These are phyloP conservation scores for Mythimna albipuncta DNA, from an alignment of 2,888 invertebrate species.

Conservation along the genomic window DNA sequence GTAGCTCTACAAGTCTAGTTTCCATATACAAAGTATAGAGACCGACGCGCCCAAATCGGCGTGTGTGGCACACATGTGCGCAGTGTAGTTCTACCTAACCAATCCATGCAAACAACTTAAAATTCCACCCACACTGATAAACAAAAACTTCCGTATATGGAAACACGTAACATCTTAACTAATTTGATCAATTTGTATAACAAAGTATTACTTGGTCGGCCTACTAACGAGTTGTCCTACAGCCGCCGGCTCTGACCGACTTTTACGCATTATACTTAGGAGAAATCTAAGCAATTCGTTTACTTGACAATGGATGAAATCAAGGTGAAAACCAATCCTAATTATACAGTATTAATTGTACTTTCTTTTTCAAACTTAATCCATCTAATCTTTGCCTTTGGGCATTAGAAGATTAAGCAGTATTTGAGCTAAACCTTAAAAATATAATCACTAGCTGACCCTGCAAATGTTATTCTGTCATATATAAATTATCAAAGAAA, in stretches of 20 bases:
- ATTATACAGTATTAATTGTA: constrained; percentile 53
- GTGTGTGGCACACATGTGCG: no score
- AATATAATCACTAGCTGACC: no score
- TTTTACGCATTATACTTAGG: constrained; percentile 46
- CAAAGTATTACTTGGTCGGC: constrained; percentile 53
- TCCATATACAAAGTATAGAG: no score
- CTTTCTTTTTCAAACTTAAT: constrained; percentile 57
- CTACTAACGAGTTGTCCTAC: constrained; percentile 43
- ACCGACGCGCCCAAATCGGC: no score
- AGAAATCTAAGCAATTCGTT: constrained; percentile 58
- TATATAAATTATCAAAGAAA: no score
- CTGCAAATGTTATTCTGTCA: no score
- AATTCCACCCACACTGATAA: background rate
- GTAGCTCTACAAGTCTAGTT: no score
- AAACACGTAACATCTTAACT: constrained; percentile 7
- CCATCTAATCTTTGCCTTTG: constrained; percentile 30
- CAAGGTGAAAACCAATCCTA: constrained; percentile 51
- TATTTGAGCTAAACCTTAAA: background rate
- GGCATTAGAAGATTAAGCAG: constrained; percentile 9
- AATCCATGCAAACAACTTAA: background rate
- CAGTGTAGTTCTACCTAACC: no score
- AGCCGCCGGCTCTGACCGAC: constrained; percentile 58
- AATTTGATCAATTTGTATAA: constrained; percentile 40
- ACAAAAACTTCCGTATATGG: background rate
- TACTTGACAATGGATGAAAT: constrained; percentile 58